These are phyloP conservation scores for Syndactyla subalaris DNA, from an alignment of 2,797 vertebrate species.

Conservation along the genomic window DNA sequence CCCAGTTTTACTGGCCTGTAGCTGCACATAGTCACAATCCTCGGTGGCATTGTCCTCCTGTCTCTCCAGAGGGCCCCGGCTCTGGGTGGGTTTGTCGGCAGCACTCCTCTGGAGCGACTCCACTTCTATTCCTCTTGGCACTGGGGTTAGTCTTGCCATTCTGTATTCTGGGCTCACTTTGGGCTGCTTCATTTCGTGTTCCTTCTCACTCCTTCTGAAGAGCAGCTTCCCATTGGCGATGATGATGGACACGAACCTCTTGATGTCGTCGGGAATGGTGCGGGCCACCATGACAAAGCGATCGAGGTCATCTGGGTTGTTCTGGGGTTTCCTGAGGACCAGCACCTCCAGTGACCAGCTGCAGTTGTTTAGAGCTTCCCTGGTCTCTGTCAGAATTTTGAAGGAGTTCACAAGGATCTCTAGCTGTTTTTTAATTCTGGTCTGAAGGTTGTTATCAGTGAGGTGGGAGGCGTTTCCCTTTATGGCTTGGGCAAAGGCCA, in stretches of 20 bases:
- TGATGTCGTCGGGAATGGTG: slow-evolving; percentile 90
- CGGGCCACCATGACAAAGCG: slow-evolving; percentile 91
- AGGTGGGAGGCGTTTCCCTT: slow-evolving; percentile 79
- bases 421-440: slow-evolving; percentile 87
- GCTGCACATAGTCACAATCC: slow-evolving; percentile 84
- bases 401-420: slow-evolving; percentile 85
- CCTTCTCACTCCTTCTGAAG: slow-evolving; percentile 76
- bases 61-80: background rate
- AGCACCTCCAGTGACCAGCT: slow-evolving; percentile 85
- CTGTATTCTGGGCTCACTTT: background rate
- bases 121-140: slow-evolving; percentile 15
- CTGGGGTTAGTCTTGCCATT: background rate
- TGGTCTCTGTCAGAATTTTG: slow-evolving; percentile 84
- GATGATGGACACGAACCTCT: slow-evolving; percentile 90
- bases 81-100: background rate
- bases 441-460: slow-evolving; percentile 84
- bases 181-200: background rate
- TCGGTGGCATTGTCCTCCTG: slow-evolving; percentile 37
- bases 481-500: slow-evolving; percentile 84
- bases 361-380: slow-evolving; percentile 76
- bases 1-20: slow-evolving; percentile 76
- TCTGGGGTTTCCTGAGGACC: slow-evolving; percentile 78
- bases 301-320: slow-evolving; percentile 87
- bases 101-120: slow-evolving; percentile 15
- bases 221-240: slow-evolving; percentile 93